Evolutionary conservation across 2,113 vertebrate genomes (phyloP), one percentile per base, ranked within the genome.

Genomic region (Vombatus ursinus): DNA sequence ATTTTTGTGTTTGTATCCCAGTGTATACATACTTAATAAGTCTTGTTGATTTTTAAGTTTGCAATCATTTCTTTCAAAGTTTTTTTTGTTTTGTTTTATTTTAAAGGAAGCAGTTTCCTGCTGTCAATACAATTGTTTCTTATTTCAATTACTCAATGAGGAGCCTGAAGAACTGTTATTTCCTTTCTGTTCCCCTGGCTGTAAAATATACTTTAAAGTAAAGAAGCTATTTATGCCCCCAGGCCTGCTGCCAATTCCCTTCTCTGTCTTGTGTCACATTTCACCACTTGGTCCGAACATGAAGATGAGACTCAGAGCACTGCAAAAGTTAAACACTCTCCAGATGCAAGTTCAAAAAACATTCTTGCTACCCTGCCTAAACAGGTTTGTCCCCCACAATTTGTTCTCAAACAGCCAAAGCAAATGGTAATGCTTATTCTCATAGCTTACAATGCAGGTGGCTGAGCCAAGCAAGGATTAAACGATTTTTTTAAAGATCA

Each of bases 171-270:
- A 92, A 96, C 8, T 95, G 93, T 9, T 95, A 92, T 97, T 93
- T 92, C 31, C 91, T 93, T 61, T 96, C 97, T 98, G 97, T 97
- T 98, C 96, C 97, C 97, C 95, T 96, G 95, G 95, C 95, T 97
- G 94, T 95, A 98, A 98, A 97, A 97, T 61, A 96, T 8, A n/a
- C 96, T 97, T 97, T 97, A 93, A 93, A 97, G 97, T 93, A 96
- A 98, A 98, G 96, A 97, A 97, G 97, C 95, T 98, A 98, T 98
- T 98, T 98, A 97, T 98, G 97, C 92, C 96, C 96, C 96, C 0
- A 93, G 97, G 98, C 98, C 92, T 93, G 44, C 2, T 97, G 98
- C 98, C 98, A 98, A 92, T 50, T 94, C 96, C 95, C 93, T 97
- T 96, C 95, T 96, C 96, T 92, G 96, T 98, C 90, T 95, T 96